Percentiles rank a stretch among this genome's conserved stretches.
phyloP scores from a whole-genome alignment of 1,140 invertebrate genomes.

The Littorina saxatilis region DNA sequence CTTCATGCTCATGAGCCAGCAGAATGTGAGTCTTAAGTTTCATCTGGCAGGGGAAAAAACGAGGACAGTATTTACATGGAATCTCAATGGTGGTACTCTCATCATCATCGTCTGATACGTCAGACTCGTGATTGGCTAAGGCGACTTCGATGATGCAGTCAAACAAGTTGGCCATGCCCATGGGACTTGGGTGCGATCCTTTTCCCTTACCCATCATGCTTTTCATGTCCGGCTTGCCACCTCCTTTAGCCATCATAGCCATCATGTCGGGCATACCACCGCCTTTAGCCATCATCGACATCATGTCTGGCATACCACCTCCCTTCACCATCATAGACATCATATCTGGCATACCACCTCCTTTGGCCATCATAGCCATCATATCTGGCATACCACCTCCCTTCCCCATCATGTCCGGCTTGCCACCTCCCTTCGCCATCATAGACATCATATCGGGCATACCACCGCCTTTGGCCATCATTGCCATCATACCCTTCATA shows the following conservation, averaged over 20 bases:
- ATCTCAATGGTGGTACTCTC: slow-evolving; percentile 30
- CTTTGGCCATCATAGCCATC: too few species aligned
- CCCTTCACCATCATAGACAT: neutral
- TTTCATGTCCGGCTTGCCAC: slow-evolving; percentile 23
- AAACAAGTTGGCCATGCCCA: slow-evolving; percentile 27
- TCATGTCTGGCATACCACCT: neutral
- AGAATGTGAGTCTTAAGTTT: slow-evolving; percentile 31
- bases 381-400: too few species aligned
- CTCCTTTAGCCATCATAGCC: slow-evolving; percentile 26
- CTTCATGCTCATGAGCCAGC: slow-evolving; percentile 31
- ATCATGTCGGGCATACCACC: slow-evolving; percentile 33
- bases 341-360: neutral
- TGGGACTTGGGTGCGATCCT: neutral
- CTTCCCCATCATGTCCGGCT: too few species aligned
- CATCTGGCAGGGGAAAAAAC: slow-evolving; percentile 25
- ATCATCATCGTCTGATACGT: slow-evolving; percentile 21
- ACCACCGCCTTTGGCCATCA: neutral
- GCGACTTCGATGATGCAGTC: slow-evolving; percentile 35
- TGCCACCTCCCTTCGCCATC: neutral
- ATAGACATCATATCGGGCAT: slow-evolving; percentile 21
- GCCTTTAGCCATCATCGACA: neutral
- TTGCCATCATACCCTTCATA: too few species aligned
- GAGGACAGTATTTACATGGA: slow-evolving; percentile 28
- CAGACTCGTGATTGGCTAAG: slow-evolving; percentile 5
- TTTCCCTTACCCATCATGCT: slow-evolving; percentile 27